Base-by-base conservation (phyloP, 1,140 invertebrate genomes). In the Euborellia annulipes region DNA sequence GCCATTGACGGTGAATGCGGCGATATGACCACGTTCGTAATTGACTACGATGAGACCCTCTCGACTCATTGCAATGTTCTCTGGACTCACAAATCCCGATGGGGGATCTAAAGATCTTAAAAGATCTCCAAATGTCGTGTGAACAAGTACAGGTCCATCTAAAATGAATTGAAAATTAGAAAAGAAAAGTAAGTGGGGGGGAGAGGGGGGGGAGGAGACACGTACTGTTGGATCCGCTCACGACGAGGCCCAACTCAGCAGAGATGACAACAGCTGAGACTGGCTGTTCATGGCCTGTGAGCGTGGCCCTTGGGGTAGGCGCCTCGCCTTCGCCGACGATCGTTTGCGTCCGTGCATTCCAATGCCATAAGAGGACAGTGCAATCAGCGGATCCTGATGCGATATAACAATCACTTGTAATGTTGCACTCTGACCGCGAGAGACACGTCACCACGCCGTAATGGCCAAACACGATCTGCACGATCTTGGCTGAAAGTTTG, bases 121-220 rank as follows among this genome's bases (percentile, higher is more conserved):
- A n/a, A 98, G 67, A 64, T 98, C 94, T 20, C 94, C 94, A 63
- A 91, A 91, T n/a, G 93, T 94, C 36, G 94, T 96, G 64, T 98
- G 94, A 20, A 98, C 88, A 21, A 97, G 71, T 41, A 95, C 87
- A 4, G 89, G 88, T n/a, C 92, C 91, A 67, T 82, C 90, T 94
- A 56, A 21, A 50, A 19, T 32, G 18, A 18, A n/a, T n/a, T n/a
- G n/a, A n/a, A n/a, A n/a, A n/a, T 2, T 36, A 23, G 36, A 34
- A 43, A 43, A 38, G n/a, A n/a, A n/a, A n/a, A n/a, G n/a, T n/a
- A n/a, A n/a, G n/a, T n/a, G n/a, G n/a, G n/a, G n/a, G n/a, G n/a
- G n/a, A 8, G 30, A n/a, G n/a, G n/a, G n/a, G n/a, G n/a, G n/a
- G 17, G 6, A 3, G 32, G 21, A 38, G 30, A 41, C 52, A 71